Base-by-base conservation (phyloP, 2,113 vertebrate genomes). In the Oncorhynchus mykiss region DNA sequence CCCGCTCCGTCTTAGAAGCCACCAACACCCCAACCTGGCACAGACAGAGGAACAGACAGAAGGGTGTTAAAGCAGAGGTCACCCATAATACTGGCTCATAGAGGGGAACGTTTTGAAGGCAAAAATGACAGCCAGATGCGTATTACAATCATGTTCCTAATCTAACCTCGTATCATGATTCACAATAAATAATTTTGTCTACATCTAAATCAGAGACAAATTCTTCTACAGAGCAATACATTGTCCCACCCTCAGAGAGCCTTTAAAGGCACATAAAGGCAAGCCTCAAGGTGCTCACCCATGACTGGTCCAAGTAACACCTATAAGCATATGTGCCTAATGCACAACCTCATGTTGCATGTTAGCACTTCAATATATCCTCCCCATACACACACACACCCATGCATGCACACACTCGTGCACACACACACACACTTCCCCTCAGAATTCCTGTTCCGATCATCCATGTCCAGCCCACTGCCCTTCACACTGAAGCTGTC, bases 1-100 rank as follows among this genome's bases (percentile, higher is more conserved):
- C 80, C 34, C 81, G 85, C 84, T 90, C 88, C 39, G 90, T 90
- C 87, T 92, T 91, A 0, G 92, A 91, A 3, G 88, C 84, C 85
- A 70, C 51, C 72, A 39, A 82, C 4, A 87, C 70, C 78, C 80
- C 87, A 88, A 92, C 87, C 91, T 93, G 81, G 49, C 54, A 77
- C 16, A 65, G 29, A 70, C 16, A 65, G 29, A 70, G 1, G 45
- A 25, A 48, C 16, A 1, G n/a, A 39, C 68, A 66, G 45, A 7
- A 73, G 29, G 1, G 13, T 20, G 34, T 49, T 5, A 24, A 4
- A 34, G 34, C 70, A 29, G 22, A 7, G 6, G 20, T 69, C 54
- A 0, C 67, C 31, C 31, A 31, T 14, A 59, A 14, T 51, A 24
- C 51, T 29, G 4, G 5, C 16, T 16, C 57, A 80, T 75, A 80